Conservation (phyloP, 2,113 vertebrate genomes). For the Calidris pugnax region DNA sequence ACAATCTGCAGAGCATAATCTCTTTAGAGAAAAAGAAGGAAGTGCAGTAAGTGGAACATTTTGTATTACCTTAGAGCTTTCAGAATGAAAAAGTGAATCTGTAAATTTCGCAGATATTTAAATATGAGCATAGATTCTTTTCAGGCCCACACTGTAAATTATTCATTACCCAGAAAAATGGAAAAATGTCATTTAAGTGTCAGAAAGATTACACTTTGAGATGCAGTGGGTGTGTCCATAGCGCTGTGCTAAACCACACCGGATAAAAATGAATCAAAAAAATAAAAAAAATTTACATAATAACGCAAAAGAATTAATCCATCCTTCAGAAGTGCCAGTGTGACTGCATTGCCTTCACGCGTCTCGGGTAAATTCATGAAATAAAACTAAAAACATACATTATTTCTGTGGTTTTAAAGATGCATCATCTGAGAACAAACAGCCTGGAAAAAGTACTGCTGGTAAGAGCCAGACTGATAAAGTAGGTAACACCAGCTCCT, state of each 20-base stretch:
- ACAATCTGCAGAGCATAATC: background rate
- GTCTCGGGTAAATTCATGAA: background rate
- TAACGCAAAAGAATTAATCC: background rate
- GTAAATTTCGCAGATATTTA: background rate
- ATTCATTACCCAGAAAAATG: conserved; percentile 32
- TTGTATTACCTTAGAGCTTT: background rate
- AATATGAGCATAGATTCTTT: background rate
- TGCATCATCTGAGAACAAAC: background rate
- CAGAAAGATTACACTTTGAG: conserved; percentile 42
- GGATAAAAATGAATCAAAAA: background rate
- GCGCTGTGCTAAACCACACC: background rate
- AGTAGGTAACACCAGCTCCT: background rate
- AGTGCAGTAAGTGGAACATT: background rate
- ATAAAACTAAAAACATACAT: background rate
- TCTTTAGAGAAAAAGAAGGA: background rate
- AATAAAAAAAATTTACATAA: background rate
- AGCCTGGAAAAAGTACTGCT: background rate
- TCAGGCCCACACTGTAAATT: background rate
- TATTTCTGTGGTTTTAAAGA: background rate
- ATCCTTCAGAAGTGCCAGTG: background rate
- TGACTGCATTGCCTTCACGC: background rate
- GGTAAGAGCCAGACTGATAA: background rate
- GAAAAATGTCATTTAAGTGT: conserved; percentile 46
- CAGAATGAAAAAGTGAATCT: background rate
- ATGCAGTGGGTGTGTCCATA: conserved; percentile 20